Percentiles rank a stretch among this genome's conserved stretches.
Evolutionary conservation across 2,888 invertebrate genomes (phyloP).

Genomic region (Epistrophe grossulariae): DNA sequence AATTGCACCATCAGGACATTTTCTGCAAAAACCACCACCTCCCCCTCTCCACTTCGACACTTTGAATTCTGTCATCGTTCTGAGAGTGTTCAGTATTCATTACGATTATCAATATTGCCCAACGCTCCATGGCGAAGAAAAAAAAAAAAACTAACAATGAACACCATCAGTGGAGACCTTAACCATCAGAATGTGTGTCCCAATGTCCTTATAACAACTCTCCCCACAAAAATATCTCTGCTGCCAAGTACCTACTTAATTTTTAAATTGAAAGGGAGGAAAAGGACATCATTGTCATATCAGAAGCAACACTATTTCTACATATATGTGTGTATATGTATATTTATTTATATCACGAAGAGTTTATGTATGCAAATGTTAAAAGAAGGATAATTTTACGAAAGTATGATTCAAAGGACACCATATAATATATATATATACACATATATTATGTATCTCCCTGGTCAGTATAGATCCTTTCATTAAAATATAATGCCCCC

Average conservation of each 20-base stretch:
- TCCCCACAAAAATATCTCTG: conserved; percentile 11
- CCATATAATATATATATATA: no score
- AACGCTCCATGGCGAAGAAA: conserved; percentile 49
- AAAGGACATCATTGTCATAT: conserved; percentile 25
- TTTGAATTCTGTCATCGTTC: conserved; percentile 1
- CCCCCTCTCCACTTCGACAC: background rate
- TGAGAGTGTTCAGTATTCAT: conserved; percentile 70
- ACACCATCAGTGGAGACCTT: conserved; percentile 15
- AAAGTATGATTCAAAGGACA: conserved; percentile 50
- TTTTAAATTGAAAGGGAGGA: conserved; percentile 48
- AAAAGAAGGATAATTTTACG: conserved; percentile 32
- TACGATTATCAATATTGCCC: conserved; percentile 74
- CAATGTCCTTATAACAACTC: conserved; percentile 10
- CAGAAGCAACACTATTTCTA: conserved; percentile 21
- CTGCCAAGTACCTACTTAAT: conserved; percentile 50
- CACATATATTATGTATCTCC: background rate
- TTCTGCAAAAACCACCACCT: background rate
- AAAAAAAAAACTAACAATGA: conserved; percentile 4
- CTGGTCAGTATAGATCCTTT: conserved; percentile 58
- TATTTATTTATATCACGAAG: background rate
- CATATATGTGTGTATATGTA: background rate
- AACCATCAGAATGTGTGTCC: conserved; percentile 37
- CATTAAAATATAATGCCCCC: conserved; percentile 52
- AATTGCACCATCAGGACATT: conserved; percentile 46
- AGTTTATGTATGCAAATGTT: conserved; percentile 56